Conservation (phyloP, 1,140 invertebrate species). For the Formica selysi region DNA sequence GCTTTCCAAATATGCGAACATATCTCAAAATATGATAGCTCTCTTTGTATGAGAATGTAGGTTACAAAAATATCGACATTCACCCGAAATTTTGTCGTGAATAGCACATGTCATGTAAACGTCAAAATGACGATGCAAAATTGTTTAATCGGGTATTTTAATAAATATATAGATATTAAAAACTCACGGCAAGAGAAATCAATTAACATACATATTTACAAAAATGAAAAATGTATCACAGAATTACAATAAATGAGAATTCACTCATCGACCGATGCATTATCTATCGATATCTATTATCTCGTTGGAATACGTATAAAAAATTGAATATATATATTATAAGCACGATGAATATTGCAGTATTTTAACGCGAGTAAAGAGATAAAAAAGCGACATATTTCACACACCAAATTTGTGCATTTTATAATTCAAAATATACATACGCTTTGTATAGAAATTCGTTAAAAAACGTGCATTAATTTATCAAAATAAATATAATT, state of each 20-base stretch:
- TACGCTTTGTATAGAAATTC: neutral
- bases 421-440: neutral
- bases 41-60: conserved; percentile 1
- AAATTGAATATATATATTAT: conserved; percentile 1
- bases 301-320: neutral
- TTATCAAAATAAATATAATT: neutral
- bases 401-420: neutral
- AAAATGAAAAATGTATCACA: neutral
- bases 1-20: conserved; percentile 35
- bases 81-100: neutral
- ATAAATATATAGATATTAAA: conserved; percentile 9
- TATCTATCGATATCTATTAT: neutral
- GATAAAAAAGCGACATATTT: neutral
- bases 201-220: neutral
- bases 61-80: conserved; percentile 44
- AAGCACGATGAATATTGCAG: neutral
- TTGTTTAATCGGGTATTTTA: neutral
- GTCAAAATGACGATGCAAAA: neutral
- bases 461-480: neutral
- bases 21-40: neutral
- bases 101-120: neutral
- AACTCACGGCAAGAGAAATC: neutral
- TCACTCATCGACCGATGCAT: neutral
- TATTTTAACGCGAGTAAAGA: neutral
- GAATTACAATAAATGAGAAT: conserved; percentile 9